Evolutionary conservation across 2,113 vertebrate genomes (phyloP), one percentile per base, ranked within the genome.

Genomic region (Gasterosteus aculeatus): DNA sequence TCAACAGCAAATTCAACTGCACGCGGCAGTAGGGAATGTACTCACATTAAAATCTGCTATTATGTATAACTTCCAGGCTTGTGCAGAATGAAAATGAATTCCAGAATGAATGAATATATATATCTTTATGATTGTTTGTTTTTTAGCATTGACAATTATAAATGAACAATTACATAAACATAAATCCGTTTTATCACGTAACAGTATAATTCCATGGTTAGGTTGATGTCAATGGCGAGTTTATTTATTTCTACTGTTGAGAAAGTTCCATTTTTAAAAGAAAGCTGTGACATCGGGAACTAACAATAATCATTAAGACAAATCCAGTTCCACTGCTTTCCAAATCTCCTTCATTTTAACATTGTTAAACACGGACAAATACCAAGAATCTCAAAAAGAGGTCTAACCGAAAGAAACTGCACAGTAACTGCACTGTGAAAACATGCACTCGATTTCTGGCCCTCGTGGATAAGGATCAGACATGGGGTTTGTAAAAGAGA

Each of bases 401-500:
- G 58, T 68, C 14, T 49, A 66, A 74, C 44, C 29, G 19, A 68
- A 71, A 60, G n/a, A n/a, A 38, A n/a, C n/a, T n/a, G n/a, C n/a
- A 60, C 42, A 78, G 65, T 11, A 72, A 51, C 59, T 76, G 59
- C 44, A 44, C 80, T 74, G 51, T 79, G 57, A 82, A 88, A 80
- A 85, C 80, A 76, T 41, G 65, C 65, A 35, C 49, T 76, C 75
- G 79, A 82, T 78, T 84, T 81, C 78, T 76, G 79, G 81, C 56
- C 70, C 70, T 78, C 63, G 6, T 88, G 77, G 80, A 88, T 33
- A 10, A 60, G 67, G 72, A 84, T 87, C 78, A 85, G 69, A 62
- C 41, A 57, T 84, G 75, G 33, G 64, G 83, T 85, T 88, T 78
- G 76, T 78, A 72, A 89, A 85, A 78, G 66, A 85, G 75, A 84